These are phyloP conservation scores for Pollenia angustigena DNA, from an alignment of 2,888 invertebrate genomes.

Conservation along the genomic window DNA sequence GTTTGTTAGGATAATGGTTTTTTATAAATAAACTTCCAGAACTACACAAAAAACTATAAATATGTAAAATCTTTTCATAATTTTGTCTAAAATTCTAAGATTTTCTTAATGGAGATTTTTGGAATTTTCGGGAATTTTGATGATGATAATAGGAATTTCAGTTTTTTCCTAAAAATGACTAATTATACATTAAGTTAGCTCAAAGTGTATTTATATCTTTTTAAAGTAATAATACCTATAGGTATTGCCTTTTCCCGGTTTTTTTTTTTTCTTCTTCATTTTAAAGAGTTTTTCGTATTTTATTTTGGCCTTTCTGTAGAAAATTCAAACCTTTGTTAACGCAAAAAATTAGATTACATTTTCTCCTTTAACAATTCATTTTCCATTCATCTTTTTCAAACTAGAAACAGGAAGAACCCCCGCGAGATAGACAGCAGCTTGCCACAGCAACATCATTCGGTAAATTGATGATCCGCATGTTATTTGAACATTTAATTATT, in stretches of 20 bases:
- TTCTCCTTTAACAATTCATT: slow-evolving; percentile 4
- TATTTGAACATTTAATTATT: slow-evolving; percentile 72
- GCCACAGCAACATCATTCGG: slow-evolving; percentile 3
- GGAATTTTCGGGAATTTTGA: background rate
- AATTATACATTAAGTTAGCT: background rate
- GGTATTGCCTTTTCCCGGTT: background rate
- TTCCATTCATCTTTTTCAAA: slow-evolving; percentile 35
- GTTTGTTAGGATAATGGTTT: background rate
- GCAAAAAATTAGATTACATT: slow-evolving; percentile 29
- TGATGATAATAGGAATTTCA: background rate
- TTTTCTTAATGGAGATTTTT: background rate
- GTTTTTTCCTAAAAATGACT: background rate
- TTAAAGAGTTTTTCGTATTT: background rate
- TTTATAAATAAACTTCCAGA: background rate
- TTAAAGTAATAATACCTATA: background rate
- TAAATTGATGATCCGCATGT: slow-evolving; percentile 59
- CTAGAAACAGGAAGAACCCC: background rate
- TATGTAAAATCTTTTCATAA: background rate
- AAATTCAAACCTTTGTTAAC: background rate
- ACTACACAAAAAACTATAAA: background rate
- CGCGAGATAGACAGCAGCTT: slow-evolving; percentile 17
- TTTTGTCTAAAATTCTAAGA: background rate
- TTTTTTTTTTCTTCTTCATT: background rate
- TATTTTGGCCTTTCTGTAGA: background rate
- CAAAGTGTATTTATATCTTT: background rate